A percentile compares a stretch with the other conserved stretches of the same genome.
Evolutionary conservation across 2,113 vertebrate genomes (phyloP).

Genomic region (Lipophrys pholis): DNA sequence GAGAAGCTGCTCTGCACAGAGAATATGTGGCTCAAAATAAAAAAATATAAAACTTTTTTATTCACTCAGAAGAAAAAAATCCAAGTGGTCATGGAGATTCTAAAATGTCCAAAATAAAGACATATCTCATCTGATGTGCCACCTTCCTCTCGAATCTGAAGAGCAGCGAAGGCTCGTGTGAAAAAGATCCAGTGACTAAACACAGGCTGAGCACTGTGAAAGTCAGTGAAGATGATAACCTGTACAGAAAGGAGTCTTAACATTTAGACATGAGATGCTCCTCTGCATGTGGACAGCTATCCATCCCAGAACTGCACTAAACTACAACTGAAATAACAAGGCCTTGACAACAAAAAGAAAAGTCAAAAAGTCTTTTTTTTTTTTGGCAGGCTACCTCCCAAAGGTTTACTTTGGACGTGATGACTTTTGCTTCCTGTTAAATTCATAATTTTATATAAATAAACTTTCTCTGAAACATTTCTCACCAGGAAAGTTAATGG

Average conservation of each 20-base stretch:
- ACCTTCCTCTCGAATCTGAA: constrained; percentile 16
- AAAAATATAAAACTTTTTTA: neutral
- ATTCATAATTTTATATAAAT: constrained; percentile 2
- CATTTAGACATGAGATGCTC: constrained; percentile 11
- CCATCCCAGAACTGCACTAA: neutral
- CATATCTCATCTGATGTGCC: constrained; percentile 3
- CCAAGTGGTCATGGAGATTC: neutral
- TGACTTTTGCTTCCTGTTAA: neutral
- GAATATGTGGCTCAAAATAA: neutral
- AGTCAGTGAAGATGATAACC: neutral
- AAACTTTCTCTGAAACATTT: constrained; percentile 5
- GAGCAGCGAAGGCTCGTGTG: neutral
- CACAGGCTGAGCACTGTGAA: neutral
- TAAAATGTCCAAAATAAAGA: neutral
- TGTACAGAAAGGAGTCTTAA: constrained; percentile 1
- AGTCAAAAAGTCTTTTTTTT: constrained; percentile 16
- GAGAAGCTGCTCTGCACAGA: constrained; percentile 23
- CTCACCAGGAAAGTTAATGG: neutral
- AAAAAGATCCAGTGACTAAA: constrained; percentile 37
- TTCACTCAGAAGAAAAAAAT: no score
- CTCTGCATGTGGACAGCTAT: constrained; percentile 1
- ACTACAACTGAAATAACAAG: neutral
- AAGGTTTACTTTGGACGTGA: constrained; percentile 2
- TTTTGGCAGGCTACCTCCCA: constrained; percentile 48
- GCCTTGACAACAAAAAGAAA: neutral